Evolutionary conservation across 2,888 invertebrate species (phyloP), one percentile per base, ranked within the genome.

Genomic region (Siphlonurus alternatus): DNA sequence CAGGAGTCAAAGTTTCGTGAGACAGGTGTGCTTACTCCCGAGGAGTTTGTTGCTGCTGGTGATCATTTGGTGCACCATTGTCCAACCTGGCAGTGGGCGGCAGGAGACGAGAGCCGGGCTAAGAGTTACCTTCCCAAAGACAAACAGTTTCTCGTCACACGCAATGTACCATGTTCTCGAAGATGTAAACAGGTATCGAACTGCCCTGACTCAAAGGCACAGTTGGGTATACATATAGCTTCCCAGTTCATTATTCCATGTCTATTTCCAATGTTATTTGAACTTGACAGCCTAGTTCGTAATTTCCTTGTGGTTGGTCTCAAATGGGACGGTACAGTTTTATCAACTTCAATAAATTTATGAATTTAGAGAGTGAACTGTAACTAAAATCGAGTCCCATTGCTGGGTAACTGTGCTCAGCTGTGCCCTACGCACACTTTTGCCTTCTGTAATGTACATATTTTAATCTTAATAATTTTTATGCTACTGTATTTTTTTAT

Each of bases 61-160:
- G 98, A 99, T 73, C 98, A 99, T 77, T 78, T 99, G 64, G 97
- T 98, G 0, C 97, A 99, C 77, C 97, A 98, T 74, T 99, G 98
- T 74, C 98, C 99, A 0, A 98, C 99, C 0, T 99, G 99, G 99
- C 93, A 95, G 73, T 99, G 99, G 99, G 88, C 92, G 0, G 81
- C 83, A 69, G 97, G 96, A 0, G 97, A 98, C 74, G 90, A 93
- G 69, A 80, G 87, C n/a, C 90, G 90, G 77, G 78, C 85, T 24
- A 92, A 94, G 72, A 77, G 89, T 0, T 98, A 96, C 78, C 81
- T 99, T 67, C 99, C 99, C 0, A 80, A 85, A 72, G 91, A 95
- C 71, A 98, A 98, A 76, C 99, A 99, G 77, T 99, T 95, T 77
- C 83, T 99, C 62, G 87, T 98, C 62, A 99, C 98, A 1, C 84